phyloP scores from a whole-genome alignment of 2,888 invertebrate species.

The Euplagia quadripunctaria region DNA sequence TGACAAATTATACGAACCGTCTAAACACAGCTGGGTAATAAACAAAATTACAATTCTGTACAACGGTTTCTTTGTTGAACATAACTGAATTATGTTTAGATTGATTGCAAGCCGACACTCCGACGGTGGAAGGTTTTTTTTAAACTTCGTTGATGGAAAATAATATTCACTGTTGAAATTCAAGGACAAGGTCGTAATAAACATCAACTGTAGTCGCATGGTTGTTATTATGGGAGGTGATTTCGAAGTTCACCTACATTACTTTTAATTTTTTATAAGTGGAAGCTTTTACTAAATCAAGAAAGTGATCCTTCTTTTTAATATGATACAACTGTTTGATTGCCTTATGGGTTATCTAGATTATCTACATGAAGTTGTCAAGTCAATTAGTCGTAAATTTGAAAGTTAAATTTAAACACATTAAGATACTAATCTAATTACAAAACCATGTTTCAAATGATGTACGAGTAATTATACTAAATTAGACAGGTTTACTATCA shows the following conservation, averaged over 20 bases:
- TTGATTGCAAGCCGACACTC: constrained; percentile 19
- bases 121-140: constrained; percentile 17
- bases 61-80: constrained; percentile 30
- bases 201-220: neutral
- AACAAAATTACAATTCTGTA: constrained; percentile 33
- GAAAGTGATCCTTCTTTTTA: neutral
- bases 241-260: no score
- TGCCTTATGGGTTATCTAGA: neutral
- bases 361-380: neutral
- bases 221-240: neutral
- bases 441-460: no score
- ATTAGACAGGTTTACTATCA: no score
- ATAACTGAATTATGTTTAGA: constrained; percentile 29
- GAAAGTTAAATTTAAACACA: neutral
- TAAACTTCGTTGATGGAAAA: constrained; percentile 12
- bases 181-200: neutral
- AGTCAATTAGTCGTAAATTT: neutral
- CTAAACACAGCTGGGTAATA: constrained; percentile 28
- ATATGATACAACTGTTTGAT: neutral
- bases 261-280: no score
- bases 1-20: constrained; percentile 37
- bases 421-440: neutral
- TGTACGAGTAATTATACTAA: no score
- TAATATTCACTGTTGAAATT: neutral
- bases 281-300: neutral